Conservation (phyloP, 2,797 vertebrate genomes). For the Parauchenoglanis punctatus region DNA sequence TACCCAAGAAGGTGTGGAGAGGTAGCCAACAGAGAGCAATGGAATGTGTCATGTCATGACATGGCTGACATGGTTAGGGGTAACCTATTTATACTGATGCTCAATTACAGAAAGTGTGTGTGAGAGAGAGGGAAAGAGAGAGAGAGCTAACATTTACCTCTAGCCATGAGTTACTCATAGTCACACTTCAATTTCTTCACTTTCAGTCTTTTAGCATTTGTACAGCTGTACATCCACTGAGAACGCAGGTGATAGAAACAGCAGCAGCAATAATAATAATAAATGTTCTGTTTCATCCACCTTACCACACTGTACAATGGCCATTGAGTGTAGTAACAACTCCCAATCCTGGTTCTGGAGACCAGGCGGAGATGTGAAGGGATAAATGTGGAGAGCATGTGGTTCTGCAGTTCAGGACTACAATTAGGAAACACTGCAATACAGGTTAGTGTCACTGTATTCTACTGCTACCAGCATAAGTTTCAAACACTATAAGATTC, state of each 20-base stretch:
- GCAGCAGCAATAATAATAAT: background rate
- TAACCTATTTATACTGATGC: conserved; percentile 79
- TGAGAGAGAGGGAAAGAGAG: background rate
- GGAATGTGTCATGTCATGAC: conserved; percentile 72
- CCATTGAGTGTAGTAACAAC: background rate
- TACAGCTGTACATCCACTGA: background rate
- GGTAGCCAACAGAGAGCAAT: conserved; percentile 46
- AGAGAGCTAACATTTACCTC: background rate
- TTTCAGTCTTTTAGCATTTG: background rate
- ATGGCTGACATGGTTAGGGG: conserved; percentile 66
- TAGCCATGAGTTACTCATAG: background rate
- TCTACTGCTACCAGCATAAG: background rate
- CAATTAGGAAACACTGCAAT: background rate
- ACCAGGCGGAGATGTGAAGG: background rate
- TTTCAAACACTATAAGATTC: background rate
- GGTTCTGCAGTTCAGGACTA: background rate
- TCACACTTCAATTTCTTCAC: background rate
- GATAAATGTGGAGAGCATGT: background rate
- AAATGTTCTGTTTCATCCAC: background rate
- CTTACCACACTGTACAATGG: background rate
- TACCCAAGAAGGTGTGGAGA: conserved; percentile 72
- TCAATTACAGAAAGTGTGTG: conserved; percentile 49
- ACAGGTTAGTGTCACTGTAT: background rate
- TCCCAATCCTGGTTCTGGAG: background rate
- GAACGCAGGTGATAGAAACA: background rate